phyloP scores from a whole-genome alignment of 2,888 invertebrate genomes.

The Plebejus anna region DNA sequence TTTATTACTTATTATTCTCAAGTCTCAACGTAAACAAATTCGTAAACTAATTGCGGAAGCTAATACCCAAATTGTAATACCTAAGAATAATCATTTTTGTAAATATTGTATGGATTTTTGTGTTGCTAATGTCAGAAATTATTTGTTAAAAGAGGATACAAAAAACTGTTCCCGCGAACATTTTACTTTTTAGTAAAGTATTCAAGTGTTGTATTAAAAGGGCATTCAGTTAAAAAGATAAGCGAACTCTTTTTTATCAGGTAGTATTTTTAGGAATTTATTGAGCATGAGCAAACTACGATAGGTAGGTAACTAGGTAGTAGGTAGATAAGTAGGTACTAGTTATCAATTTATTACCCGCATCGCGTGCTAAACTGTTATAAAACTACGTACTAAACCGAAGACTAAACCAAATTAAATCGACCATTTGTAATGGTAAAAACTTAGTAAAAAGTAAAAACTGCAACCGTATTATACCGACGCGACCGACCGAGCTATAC shows the following conservation, averaged over 20 bases:
- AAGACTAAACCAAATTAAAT: not conserved
- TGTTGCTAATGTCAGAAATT: too few relatives aligned
- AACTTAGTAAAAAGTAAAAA: not conserved
- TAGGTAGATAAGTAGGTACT: not conserved
- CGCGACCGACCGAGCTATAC: too few relatives aligned
- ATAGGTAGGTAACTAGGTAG: not conserved
- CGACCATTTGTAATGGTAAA: not conserved
- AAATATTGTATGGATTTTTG: not conserved
- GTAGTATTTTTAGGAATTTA: conserved; percentile 19
- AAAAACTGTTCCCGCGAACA: too few relatives aligned
- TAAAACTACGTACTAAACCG: not conserved
- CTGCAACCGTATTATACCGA: too few relatives aligned
- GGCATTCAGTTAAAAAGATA: conserved; percentile 2
- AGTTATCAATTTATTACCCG: conserved; percentile 20
- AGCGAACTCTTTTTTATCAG: not conserved
- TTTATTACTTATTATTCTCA: not conserved
- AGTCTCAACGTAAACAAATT: not conserved
- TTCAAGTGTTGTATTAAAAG: not conserved
- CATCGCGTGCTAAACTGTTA: not conserved
- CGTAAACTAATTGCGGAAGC: not conserved
- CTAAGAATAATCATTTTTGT: too few relatives aligned
- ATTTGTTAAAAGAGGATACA: too few relatives aligned
- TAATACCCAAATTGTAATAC: too few relatives aligned
- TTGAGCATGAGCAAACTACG: conserved; percentile 11
- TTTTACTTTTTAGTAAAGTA: not conserved